phyloP scores from a whole-genome alignment of 2,888 invertebrate species.

The Apodemia duryi region DNA sequence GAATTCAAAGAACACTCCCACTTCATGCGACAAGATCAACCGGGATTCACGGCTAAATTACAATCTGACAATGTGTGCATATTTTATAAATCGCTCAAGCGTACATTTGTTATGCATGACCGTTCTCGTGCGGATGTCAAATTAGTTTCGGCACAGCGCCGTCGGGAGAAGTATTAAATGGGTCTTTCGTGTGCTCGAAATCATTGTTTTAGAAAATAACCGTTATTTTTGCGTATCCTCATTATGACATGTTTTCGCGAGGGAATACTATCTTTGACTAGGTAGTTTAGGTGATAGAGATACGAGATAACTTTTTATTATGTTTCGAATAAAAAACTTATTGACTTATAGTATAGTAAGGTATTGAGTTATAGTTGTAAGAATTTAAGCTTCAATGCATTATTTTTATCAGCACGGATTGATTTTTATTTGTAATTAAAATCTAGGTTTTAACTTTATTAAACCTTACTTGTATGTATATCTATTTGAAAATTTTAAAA shows the following conservation, averaged over 20 bases:
- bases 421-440: too few species aligned
- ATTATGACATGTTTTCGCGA: background rate
- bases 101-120: conserved; percentile 59
- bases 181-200: conserved; percentile 7
- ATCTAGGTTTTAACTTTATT: too few species aligned
- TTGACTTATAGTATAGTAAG: too few species aligned
- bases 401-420: too few species aligned
- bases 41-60: conserved; percentile 51
- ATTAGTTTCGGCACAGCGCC: conserved; percentile 50
- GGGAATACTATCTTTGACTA: conserved; percentile 1
- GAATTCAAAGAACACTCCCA: conserved; percentile 19
- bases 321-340: too few species aligned
- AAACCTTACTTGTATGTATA: too few species aligned
- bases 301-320: background rate
- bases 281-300: background rate
- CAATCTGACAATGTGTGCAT: conserved; percentile 58
- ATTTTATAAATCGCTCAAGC: conserved; percentile 64
- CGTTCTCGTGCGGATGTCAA: conserved; percentile 42
- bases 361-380: too few species aligned
- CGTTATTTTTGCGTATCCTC: conserved; percentile 7
- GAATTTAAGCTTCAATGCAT: too few species aligned
- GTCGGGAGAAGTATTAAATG: conserved; percentile 26
- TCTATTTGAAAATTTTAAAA: too few species aligned
- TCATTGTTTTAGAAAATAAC: conserved; percentile 20
- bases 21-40: conserved; percentile 29